Evolutionary conservation across 1,140 invertebrate species (phyloP).

Genomic region (Eciton burchellii): DNA sequence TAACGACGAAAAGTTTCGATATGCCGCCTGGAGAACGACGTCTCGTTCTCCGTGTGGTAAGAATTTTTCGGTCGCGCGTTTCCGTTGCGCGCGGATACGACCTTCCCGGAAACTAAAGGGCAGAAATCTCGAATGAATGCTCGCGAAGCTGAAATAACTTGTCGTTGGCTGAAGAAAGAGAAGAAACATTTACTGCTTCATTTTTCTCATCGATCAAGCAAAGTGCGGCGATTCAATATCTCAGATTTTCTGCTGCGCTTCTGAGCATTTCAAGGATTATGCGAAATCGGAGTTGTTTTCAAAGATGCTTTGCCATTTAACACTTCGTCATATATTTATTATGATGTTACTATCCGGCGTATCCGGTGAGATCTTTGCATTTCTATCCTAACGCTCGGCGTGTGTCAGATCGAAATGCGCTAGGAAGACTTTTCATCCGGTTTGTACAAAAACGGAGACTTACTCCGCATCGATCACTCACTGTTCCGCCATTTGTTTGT

Average conservation of each 20-base stretch:
- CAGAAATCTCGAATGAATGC: neutral
- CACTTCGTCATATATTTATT: too few species aligned
- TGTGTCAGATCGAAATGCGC: neutral
- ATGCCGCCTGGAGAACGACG: neutral
- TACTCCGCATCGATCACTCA: neutral
- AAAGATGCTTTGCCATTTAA: too few species aligned
- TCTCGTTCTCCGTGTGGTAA: neutral
- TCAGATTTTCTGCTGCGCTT: too few species aligned
- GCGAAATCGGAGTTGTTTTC: too few species aligned
- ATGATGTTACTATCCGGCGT: too few species aligned
- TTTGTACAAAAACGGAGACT: conserved; percentile 19
- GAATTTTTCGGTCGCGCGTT: conserved; percentile 21
- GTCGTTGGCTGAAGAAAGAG: too few species aligned
- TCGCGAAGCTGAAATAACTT: neutral
- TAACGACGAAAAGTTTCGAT: conserved; percentile 60
- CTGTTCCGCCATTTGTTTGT: conserved; percentile 3
- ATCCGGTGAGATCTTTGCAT: too few species aligned
- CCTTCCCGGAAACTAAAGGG: neutral
- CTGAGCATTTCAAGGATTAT: too few species aligned
- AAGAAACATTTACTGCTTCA: too few species aligned
- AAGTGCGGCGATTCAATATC: too few species aligned
- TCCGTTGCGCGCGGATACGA: neutral
- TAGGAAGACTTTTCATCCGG: conserved; percentile 1
- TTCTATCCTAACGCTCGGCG: too few species aligned
- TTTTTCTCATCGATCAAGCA: too few species aligned